phyloP scores from a whole-genome alignment of 2,797 vertebrate genomes.

The Fratercula arctica region DNA sequence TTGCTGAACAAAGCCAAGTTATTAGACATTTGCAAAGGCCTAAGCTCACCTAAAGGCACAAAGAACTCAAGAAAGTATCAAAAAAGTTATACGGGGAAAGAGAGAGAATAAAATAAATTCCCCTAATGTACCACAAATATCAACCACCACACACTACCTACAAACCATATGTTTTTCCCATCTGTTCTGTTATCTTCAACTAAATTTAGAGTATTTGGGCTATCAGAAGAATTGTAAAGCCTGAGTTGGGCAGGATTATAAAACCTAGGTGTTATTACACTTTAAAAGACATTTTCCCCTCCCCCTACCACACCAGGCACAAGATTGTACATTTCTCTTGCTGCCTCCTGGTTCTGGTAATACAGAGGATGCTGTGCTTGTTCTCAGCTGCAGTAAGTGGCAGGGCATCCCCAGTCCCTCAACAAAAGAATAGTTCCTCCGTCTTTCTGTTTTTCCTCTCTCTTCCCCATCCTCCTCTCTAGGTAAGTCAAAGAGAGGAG shows the following conservation, averaged over 20 bases:
- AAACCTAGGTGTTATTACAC: slow-evolving; percentile 81
- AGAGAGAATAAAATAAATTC: slow-evolving; percentile 83
- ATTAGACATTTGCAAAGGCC: slow-evolving; percentile 31
- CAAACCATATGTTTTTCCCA: slow-evolving; percentile 85
- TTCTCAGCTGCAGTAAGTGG: background rate
- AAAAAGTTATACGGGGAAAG: slow-evolving; percentile 76
- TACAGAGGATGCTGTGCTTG: background rate
- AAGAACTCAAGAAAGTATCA: slow-evolving; percentile 73
- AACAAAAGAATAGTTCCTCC: background rate
- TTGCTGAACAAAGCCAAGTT: slow-evolving; percentile 17
- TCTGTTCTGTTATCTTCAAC: slow-evolving; percentile 84
- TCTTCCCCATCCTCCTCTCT: background rate
- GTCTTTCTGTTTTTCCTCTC: background rate
- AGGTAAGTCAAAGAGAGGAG: background rate
- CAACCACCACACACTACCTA: slow-evolving; percentile 82
- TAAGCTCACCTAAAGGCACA: slow-evolving; percentile 54
- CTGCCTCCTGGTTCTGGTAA: background rate
- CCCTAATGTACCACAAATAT: slow-evolving; percentile 83
- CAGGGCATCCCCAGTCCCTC: background rate
- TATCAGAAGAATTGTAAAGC: slow-evolving; percentile 82
- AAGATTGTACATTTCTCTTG: background rate
- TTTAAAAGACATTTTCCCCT: slow-evolving; percentile 50
- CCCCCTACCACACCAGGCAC: slow-evolving; percentile 14
- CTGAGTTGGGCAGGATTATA: slow-evolving; percentile 78
- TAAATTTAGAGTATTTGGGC: slow-evolving; percentile 85